Base-by-base conservation (phyloP, 1,140 invertebrate genomes). In the Drosophila baimaii region DNA sequence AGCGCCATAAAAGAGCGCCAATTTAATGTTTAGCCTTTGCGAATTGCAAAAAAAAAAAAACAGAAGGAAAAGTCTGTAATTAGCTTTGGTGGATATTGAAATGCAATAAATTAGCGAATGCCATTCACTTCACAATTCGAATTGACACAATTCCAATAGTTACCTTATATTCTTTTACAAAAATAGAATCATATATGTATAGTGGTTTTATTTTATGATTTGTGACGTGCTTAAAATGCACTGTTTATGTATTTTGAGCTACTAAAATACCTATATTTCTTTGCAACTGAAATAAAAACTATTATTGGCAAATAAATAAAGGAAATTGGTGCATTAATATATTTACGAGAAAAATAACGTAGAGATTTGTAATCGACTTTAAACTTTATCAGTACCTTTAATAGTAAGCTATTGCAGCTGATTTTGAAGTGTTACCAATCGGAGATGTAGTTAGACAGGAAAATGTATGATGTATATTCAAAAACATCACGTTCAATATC, bases 11-110 rank as follows among this genome's bases (percentile, higher is more conserved):
- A 68, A 31, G 70, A 62, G 71, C 12, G 21, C 9, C 33, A 51
- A 7, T 62, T 55, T 61, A 59, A 69, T 21, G 43, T 29, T 35
- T 68, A 43, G 61, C 51, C 69, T 76, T 62, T 35, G 25, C 37
- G 37, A 62, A 63, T 75, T 61, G 44, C 29, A 55, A 41, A 63
- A 68, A 39, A 43, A 65, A 41, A 49, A 68, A 39, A 43, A 65
- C 35, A 49, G 19, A 62, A 46, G 65, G 13, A 10, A 27, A 69
- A 61, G 47, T 44, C 17, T 51, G 37, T 63, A 62, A 66, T 35
- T 72, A 37, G 19, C 17, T 19, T 39, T 58, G 19, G 25, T 33
- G 25, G 31, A 23, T 23, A 44, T 43, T 51, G 21, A 29, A 61
- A 52, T 39, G 23, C 15, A 31, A 66, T 65, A 21, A 66, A 29